phyloP scores from a whole-genome alignment of 2,797 vertebrate genomes.

The Fringilla coelebs region DNA sequence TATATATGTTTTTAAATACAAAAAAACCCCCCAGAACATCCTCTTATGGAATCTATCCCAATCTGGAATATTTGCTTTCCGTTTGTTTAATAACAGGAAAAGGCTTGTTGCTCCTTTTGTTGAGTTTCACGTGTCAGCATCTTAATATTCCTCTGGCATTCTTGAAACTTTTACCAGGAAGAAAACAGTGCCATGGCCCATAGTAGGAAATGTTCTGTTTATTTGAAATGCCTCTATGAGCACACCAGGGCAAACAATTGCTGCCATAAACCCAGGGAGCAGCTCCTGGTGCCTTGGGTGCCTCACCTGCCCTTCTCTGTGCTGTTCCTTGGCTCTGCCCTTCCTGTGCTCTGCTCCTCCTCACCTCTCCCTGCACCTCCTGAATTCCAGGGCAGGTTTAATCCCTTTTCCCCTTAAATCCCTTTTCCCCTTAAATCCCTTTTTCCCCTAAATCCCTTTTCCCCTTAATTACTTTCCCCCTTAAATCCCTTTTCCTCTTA shows the following conservation, averaged over 20 bases:
- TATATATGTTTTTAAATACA: slow-evolving; percentile 55
- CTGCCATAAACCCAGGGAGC: slow-evolving; percentile 26
- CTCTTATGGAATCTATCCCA: slow-evolving; percentile 75
- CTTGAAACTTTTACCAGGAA: slow-evolving; percentile 75
- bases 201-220: slow-evolving; percentile 75
- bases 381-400: background rate
- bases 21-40: slow-evolving; percentile 60
- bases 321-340: slow-evolving; percentile 5
- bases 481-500: too few relatives aligned
- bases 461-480: too few relatives aligned
- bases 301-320: slow-evolving; percentile 17
- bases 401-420: background rate
- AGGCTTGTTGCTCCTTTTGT: slow-evolving; percentile 74
- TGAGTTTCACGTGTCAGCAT: slow-evolving; percentile 77
- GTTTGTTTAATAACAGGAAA: slow-evolving; percentile 81
- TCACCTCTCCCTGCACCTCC: background rate
- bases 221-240: slow-evolving; percentile 69
- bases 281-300: background rate
- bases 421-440: background rate
- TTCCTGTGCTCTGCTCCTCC: background rate
- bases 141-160: slow-evolving; percentile 75
- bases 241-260: slow-evolving; percentile 54
- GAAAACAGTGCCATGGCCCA: slow-evolving; percentile 68
- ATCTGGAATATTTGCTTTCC: slow-evolving; percentile 76
- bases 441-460: background rate